Conservation (phyloP, 2,797 vertebrate species). For the Parauchenoglanis punctatus region DNA sequence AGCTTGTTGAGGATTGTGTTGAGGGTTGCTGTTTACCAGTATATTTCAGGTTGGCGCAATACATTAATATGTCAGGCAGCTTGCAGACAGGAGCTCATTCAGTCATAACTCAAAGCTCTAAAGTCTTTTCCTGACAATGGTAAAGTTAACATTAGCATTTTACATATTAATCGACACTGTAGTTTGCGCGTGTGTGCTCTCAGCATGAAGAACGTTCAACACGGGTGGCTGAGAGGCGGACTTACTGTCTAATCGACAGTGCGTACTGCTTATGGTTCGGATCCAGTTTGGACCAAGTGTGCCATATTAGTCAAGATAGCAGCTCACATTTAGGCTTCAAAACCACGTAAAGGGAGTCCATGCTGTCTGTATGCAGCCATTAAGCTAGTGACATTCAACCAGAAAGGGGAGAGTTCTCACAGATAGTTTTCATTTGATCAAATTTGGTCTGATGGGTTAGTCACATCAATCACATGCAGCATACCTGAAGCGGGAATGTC, state of each 20-base stretch:
- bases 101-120: not conserved
- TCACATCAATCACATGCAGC: not conserved
- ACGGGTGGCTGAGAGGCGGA: not conserved
- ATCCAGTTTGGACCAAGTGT: not conserved
- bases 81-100: not conserved
- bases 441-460: not conserved
- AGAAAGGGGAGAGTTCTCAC: not conserved
- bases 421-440: not conserved
- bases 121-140: not conserved
- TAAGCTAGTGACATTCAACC: too few species aligned
- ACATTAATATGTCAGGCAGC: not conserved
- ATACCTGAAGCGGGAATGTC: slow-evolving; percentile 78
- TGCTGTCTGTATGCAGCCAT: not conserved
- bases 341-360: not conserved
- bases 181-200: not conserved
- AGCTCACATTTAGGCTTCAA: not conserved
- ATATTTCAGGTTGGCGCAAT: not conserved
- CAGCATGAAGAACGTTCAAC: not conserved
- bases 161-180: not conserved
- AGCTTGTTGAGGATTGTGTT: not conserved
- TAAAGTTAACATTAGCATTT: not conserved
- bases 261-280: not conserved
- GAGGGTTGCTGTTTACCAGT: not conserved
- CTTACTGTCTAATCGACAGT: too few species aligned
- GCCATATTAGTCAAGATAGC: not conserved